Base-by-base conservation (phyloP, 1,140 invertebrate genomes). In the Drosophila suzukii region DNA sequence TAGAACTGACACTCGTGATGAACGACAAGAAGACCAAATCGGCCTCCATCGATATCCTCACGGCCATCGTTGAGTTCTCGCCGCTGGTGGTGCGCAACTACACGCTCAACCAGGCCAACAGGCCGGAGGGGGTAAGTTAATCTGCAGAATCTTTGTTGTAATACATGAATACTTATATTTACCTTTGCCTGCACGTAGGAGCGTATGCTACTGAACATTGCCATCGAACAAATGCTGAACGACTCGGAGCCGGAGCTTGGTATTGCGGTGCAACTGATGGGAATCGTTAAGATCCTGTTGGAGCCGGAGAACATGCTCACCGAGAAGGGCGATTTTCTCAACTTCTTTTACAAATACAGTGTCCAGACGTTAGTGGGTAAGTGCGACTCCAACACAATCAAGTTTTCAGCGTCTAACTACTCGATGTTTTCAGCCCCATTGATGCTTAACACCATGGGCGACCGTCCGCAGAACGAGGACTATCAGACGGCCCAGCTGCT, bases 261-360 rank as follows among this genome's bases (percentile, higher is more conserved):
- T 47, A 97, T 98, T 81, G 98, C 98, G 50, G 97, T 99, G 38
- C 98, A 99, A 93, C 93, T 99, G 44, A 98, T 98, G 94, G 97
- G 97, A 39, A 98, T 99, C 32, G 93, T 99, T 20, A 95, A 98
- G 90, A 95, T 99, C 46, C 93, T 99, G 3, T 94, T 99, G 30
- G 99, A 99, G 93, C 99, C 99, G 17, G 99, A 99, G 92, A 99
- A 99, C 92, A 99, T 99, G 98, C 93, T 99, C 53, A 97, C 97
- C 47, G 98, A 99, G 93, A 99, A 99, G 92, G 96, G 97, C 32
- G 98, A 99, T 93, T 99, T 99, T 93, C 94, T 99, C 12, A 98
- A 97, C 93, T 99, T 99, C 92, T 99, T 99, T 93, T 99, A 99
- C 93, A 99, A 99, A 92, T 97, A 98, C 93, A 98, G 98, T 93